A percentile compares a stretch with the other conserved stretches of the same genome.
Conservation (phyloP, 1,140 invertebrate genomes). For the Zaprionus lachaisei region DNA sequence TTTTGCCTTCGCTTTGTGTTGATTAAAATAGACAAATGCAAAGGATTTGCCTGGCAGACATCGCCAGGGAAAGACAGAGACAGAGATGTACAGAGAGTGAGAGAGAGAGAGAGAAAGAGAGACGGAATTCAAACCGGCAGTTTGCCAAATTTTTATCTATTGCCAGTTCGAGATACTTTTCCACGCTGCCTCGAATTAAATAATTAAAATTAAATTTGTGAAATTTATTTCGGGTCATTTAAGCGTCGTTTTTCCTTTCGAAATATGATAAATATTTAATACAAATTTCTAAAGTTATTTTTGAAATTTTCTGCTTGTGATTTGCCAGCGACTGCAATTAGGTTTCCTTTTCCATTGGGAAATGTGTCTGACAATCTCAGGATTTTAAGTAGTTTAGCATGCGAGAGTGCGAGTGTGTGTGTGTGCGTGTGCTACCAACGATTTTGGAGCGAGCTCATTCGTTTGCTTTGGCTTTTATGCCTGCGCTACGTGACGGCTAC, state of each 20-base stretch:
- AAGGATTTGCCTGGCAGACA: neutral
- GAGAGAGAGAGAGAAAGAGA: neutral
- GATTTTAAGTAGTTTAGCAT: constrained; percentile 13
- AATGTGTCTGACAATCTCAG: constrained; percentile 5
- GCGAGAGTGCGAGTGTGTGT: neutral
- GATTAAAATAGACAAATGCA: constrained; percentile 32
- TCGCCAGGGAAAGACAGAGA: neutral
- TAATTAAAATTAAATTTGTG: constrained; percentile 7
- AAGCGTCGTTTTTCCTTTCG: neutral
- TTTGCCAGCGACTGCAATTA: neutral
- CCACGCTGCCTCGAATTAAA: neutral
- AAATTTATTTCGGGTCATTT: neutral
- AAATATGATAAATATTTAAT: neutral
- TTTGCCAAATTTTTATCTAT: neutral
- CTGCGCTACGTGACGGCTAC: constrained; percentile 55
- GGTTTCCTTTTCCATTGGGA: neutral
- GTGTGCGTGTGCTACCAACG: neutral
- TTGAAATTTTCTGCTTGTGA: too few relatives aligned
- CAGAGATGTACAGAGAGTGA: too few relatives aligned
- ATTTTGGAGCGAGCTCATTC: constrained; percentile 19
- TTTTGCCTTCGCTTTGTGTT: constrained; percentile 10
- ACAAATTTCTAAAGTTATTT: neutral
- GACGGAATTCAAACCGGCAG: neutral
- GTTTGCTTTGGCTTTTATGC: constrained; percentile 34
- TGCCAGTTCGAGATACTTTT: neutral